A percentile compares a stretch with the other conserved stretches of the same genome.
phyloP scores from a whole-genome alignment of 2,113 vertebrate genomes.

The Apodemus sylvaticus region DNA sequence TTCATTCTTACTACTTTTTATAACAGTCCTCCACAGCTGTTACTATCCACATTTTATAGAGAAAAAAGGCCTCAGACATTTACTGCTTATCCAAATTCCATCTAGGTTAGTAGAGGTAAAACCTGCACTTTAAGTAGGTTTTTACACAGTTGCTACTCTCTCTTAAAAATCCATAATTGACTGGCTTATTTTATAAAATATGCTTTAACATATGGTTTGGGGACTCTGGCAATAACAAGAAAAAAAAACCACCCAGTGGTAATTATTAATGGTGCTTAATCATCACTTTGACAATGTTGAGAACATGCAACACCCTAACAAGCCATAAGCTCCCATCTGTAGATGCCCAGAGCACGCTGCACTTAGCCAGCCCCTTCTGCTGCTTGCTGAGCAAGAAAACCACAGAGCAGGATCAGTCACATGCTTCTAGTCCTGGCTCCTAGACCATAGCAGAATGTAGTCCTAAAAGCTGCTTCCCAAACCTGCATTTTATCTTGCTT shows the following conservation, averaged over 20 bases:
- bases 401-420: neutral
- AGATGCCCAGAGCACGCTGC: neutral
- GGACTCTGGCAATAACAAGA: conserved; percentile 36
- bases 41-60: neutral
- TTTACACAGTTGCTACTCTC: neutral
- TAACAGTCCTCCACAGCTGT: neutral
- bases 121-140: neutral
- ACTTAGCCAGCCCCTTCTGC: neutral
- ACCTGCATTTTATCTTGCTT: neutral
- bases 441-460: neutral
- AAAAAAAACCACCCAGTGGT: conserved; percentile 40
- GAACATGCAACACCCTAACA: neutral
- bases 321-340: neutral
- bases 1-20: neutral
- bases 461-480: neutral
- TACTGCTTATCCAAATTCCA: neutral
- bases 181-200: conserved; percentile 41
- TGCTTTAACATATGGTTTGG: conserved; percentile 56
- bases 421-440: neutral
- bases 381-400: neutral
- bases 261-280: conserved; percentile 54
- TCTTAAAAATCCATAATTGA: conserved; percentile 1
- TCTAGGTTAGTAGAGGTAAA: neutral
- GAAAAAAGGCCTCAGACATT: neutral
- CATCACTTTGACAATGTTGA: conserved; percentile 1